phyloP scores from a whole-genome alignment of 2,888 invertebrate genomes.

The Trachelus troglodyta region DNA sequence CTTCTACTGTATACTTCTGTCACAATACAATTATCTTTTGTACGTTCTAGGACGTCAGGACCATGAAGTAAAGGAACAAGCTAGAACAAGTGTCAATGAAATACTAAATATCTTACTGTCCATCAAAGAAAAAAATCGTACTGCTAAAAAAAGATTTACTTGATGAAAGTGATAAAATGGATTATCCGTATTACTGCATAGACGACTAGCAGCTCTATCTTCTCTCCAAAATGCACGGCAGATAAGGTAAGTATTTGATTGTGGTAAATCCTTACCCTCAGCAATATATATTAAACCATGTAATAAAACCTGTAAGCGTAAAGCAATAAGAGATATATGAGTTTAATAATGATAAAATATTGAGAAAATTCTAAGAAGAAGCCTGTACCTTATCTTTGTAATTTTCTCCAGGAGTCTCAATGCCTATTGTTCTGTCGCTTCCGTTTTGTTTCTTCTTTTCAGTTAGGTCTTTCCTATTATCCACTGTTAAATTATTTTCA shows the following conservation, averaged over 20 bases:
- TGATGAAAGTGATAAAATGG: constrained; percentile 69
- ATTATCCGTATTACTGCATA: constrained; percentile 62
- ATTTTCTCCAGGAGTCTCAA: constrained; percentile 32
- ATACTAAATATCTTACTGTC: constrained; percentile 5
- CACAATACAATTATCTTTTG: constrained; percentile 70
- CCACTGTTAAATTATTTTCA: constrained; percentile 31
- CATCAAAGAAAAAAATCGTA: constrained; percentile 6
- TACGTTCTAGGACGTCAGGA: constrained; percentile 68
- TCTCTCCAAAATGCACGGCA: constrained; percentile 68
- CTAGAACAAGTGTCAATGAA: constrained; percentile 53
- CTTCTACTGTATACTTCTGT: constrained; percentile 69
- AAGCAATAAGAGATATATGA: constrained; percentile 16
- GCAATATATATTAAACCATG: constrained; percentile 68
- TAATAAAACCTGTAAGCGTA: constrained; percentile 61
- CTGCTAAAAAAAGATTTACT: constrained; percentile 46
- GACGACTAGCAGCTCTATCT: constrained; percentile 64
- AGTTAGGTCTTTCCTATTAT: constrained; percentile 27
- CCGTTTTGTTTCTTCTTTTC: constrained; percentile 29
- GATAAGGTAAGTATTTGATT: constrained; percentile 64
- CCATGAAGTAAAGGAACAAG: constrained; percentile 70
- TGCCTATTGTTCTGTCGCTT: constrained; percentile 38
- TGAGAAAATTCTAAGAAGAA: constrained; percentile 2
- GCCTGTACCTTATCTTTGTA: constrained; percentile 42
- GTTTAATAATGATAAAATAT: constrained; percentile 8
- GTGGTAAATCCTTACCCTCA: constrained; percentile 65